Base-by-base conservation (phyloP, 1,140 invertebrate species). In the Laodelphax striatellus region DNA sequence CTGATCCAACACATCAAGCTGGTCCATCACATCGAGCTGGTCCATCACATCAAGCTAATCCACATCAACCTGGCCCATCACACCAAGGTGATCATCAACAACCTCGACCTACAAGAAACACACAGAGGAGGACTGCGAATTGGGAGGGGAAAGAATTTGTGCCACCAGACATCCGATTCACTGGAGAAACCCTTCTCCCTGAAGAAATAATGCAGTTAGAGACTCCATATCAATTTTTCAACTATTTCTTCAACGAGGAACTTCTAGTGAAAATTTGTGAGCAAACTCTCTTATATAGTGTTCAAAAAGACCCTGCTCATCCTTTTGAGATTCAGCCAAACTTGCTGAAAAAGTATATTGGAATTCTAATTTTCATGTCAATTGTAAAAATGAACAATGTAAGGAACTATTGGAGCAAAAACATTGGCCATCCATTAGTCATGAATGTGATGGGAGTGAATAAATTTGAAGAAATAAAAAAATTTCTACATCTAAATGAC, bases 211-310 rank as follows among this genome's bases (percentile, higher is more conserved):
- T 28, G 24, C 16, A 24, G 16, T 13, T 67, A 52, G 68, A 67
- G 55, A 62, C 61, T 53, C 63, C 68, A 1, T 61, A 42, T 1
- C 34, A 65, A 42, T 66, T 64, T 52, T 67, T 69, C 61, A 53
- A 13, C 34, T 65, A 57, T 42, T 67, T 69, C 58, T 66, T 66
- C 62, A 66, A 65, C 58, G 68, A 65, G 66, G 65, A 71, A 61
- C 42, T 58, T 3, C 9, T 58, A 8, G 24, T n/a, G 28, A 44
- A 58, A 13, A 46, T 58, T 46, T 19, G 24, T 16, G 38, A 46
- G 22, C 19, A 58, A 14, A 24, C 41, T 14, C 6, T 24, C 2
- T 22, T 58, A 19, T 58, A 46, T 58, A 44, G 17, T 24, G 19
- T 46, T 24, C 42, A 58, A 46, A 19, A 46, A 46, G 57, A 58